These are phyloP conservation scores for Amphiprion ocellaris DNA, from an alignment of 2,113 vertebrate species.

Conservation along the genomic window DNA sequence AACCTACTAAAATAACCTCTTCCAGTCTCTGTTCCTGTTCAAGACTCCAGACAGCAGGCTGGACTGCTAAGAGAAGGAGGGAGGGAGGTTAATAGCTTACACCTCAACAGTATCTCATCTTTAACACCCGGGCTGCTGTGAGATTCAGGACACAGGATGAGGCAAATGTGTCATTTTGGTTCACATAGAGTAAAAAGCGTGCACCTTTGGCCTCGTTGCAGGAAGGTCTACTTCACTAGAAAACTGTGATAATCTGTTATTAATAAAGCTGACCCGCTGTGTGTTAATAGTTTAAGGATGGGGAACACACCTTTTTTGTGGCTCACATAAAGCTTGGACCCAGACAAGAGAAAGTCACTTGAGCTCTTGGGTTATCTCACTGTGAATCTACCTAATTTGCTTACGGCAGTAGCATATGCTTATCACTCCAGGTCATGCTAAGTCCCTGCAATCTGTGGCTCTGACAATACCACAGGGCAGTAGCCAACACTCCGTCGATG, in stretches of 20 bases:
- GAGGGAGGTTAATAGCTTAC: conserved; percentile 4
- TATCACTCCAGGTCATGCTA: conserved; percentile 63
- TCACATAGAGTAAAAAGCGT: not conserved
- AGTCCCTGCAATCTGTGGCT: conserved; percentile 71
- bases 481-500: conserved; percentile 18
- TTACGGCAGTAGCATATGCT: conserved; percentile 61
- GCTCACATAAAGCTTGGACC: conserved; percentile 14
- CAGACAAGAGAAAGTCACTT: conserved; percentile 38
- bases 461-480: conserved; percentile 24
- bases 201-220: not conserved
- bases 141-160: conserved; percentile 23
- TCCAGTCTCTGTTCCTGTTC: conserved; percentile 78
- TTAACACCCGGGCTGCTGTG: conserved; percentile 21
- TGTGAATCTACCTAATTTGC: conserved; percentile 66
- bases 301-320: conserved; percentile 40
- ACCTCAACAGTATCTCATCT: conserved; percentile 15
- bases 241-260: not conserved
- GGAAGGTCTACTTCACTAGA: not conserved
- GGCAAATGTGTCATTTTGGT: conserved; percentile 2
- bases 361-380: conserved; percentile 37
- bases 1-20: conserved; percentile 76
- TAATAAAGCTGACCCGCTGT: conserved; percentile 6
- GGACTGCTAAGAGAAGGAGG: not conserved
- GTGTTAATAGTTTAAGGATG: conserved; percentile 42
- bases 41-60: conserved; percentile 48